phyloP scores from a whole-genome alignment of 2,113 vertebrate species.

The Clarias gariepinus region DNA sequence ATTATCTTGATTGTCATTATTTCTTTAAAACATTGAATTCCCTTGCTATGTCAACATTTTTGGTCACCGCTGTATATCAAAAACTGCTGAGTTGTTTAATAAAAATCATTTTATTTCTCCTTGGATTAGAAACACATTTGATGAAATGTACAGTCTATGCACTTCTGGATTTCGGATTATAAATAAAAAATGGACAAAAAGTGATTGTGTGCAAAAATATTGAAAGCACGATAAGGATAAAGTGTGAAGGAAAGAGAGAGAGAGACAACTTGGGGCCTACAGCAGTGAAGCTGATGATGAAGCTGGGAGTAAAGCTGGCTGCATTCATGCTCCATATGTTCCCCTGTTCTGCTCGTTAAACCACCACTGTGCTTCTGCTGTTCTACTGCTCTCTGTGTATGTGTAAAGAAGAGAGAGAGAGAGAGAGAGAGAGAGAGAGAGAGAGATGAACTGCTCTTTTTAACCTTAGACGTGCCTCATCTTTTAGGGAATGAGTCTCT shows the following conservation, averaged over 20 bases:
- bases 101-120: background rate
- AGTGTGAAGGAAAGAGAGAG: background rate
- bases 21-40: too few species aligned
- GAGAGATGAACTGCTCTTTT: constrained; percentile 5
- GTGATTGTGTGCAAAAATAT: background rate
- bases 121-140: background rate
- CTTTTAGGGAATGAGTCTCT: constrained; percentile 10
- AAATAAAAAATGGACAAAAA: background rate
- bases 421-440: background rate
- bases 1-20: too few species aligned
- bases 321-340: constrained; percentile 53
- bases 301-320: constrained; percentile 36
- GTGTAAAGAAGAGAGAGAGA: constrained; percentile 3
- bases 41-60: too few species aligned
- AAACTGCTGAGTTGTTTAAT: background rate
- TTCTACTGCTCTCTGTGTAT: constrained; percentile 17
- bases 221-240: constrained; percentile 40
- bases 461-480: constrained; percentile 41
- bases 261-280: constrained; percentile 33
- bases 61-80: background rate
- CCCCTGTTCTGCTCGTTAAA: constrained; percentile 49
- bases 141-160: background rate
- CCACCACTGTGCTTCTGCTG: constrained; percentile 48
- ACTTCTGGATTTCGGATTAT: background rate
- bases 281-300: constrained; percentile 40